Evolutionary conservation across 2,797 vertebrate genomes (phyloP).

Genomic region (Pogoniulus pusillus): DNA sequence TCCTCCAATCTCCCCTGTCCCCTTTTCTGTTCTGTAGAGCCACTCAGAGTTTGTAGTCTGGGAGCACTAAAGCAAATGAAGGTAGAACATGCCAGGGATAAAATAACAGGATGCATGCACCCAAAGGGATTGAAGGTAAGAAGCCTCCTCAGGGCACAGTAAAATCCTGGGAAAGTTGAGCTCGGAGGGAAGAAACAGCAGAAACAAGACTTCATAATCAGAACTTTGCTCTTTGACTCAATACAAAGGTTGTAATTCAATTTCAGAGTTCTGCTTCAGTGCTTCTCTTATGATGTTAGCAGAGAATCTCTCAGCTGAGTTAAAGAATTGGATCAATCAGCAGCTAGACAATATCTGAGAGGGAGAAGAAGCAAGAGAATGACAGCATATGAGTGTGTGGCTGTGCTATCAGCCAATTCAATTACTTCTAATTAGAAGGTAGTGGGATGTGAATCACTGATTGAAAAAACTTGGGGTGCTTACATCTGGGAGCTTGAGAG

Average conservation of each 20-base stretch:
- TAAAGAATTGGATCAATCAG: slow-evolving; percentile 8
- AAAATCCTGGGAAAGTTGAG: background rate
- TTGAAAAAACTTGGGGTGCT: slow-evolving; percentile 58
- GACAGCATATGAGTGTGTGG: background rate
- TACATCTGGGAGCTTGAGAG: slow-evolving; percentile 61
- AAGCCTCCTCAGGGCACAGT: background rate
- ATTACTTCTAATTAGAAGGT: slow-evolving; percentile 61
- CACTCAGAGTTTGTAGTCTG: background rate
- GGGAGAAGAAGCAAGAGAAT: background rate
- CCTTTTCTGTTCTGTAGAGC: background rate
- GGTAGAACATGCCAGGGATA: background rate
- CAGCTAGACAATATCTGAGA: background rate
- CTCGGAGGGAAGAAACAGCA: background rate
- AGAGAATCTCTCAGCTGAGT: slow-evolving; percentile 20
- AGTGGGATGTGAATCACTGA: slow-evolving; percentile 70
- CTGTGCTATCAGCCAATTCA: background rate
- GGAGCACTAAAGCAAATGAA: background rate
- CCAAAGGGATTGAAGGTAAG: background rate
- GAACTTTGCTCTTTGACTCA: slow-evolving; percentile 1
- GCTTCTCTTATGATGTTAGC: background rate
- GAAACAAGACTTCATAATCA: background rate
- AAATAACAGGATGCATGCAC: background rate
- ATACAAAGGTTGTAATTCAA: slow-evolving; percentile 48
- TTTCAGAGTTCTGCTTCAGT: slow-evolving; percentile 26
- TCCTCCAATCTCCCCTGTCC: background rate